Conservation (phyloP, 2,113 vertebrate species). For the Nerophis lumbriciformis region DNA sequence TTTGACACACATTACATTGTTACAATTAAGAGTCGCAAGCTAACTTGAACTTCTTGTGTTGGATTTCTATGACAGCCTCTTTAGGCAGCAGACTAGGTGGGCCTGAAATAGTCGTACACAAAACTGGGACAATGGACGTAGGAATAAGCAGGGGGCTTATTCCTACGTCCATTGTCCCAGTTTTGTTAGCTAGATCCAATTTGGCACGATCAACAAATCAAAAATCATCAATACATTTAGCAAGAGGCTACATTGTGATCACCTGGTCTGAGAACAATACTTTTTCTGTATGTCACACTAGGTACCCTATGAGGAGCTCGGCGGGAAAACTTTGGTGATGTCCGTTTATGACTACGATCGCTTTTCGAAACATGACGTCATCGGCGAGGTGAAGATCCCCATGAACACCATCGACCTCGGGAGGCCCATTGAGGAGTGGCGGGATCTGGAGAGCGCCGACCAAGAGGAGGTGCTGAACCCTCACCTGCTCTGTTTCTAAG, state of each 20-base stretch:
- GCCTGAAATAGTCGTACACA: too few species aligned
- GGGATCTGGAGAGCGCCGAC: slow-evolving; percentile 89
- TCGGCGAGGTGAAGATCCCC: slow-evolving; percentile 89
- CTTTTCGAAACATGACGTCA: slow-evolving; percentile 98
- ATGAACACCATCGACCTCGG: slow-evolving; percentile 97
- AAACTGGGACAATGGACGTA: too few species aligned
- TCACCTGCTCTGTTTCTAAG: not conserved
- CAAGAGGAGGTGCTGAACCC: slow-evolving; percentile 87
- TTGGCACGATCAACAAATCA: too few species aligned
- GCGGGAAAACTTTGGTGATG: slow-evolving; percentile 91
- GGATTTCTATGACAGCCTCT: too few species aligned
- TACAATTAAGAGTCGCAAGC: too few species aligned
- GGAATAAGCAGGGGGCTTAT: too few species aligned
- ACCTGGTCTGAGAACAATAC: not conserved
- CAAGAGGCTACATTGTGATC: not conserved
- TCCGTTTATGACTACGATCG: slow-evolving; percentile 96
- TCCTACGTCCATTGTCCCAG: too few species aligned
- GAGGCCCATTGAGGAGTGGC: slow-evolving; percentile 93
- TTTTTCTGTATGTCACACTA: slow-evolving; percentile 37
- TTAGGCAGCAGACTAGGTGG: too few species aligned
- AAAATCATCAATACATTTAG: too few species aligned
- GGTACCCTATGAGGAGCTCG: slow-evolving; percentile 94
- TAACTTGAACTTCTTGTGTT: too few species aligned
- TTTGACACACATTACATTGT: too few species aligned
- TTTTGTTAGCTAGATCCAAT: too few species aligned